Conservation (phyloP, 2,797 vertebrate species). For the Alosa sapidissima region DNA sequence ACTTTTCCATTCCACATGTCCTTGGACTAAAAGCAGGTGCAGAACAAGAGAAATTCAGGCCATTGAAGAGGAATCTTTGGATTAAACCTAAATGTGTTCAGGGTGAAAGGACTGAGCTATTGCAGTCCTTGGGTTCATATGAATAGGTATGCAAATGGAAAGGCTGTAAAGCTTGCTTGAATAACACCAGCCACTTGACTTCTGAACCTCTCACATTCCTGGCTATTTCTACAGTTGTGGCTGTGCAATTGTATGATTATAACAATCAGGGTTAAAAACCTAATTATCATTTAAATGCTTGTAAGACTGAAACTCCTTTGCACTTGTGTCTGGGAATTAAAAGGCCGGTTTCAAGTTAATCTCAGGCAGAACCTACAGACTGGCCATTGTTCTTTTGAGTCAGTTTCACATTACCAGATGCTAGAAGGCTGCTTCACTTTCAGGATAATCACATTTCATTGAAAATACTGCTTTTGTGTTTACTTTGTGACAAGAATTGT, state of each 20-base stretch:
- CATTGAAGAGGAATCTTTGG: background rate
- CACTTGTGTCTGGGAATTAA: background rate
- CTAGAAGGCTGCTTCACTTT: background rate
- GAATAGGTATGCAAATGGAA: constrained; percentile 53
- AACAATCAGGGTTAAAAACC: constrained; percentile 56
- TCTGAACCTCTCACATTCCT: constrained; percentile 70
- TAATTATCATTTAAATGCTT: constrained; percentile 82
- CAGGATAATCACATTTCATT: background rate
- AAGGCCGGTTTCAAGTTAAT: constrained; percentile 47
- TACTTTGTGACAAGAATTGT: background rate
- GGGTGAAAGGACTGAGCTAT: constrained; percentile 8
- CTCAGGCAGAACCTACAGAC: background rate
- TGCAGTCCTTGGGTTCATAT: constrained; percentile 35
- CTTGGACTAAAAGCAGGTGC: background rate
- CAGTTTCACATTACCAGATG: background rate
- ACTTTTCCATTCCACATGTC: background rate
- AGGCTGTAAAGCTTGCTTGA: constrained; percentile 59
- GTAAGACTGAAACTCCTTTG: constrained; percentile 50
- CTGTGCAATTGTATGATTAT: constrained; percentile 46
- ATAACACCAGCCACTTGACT: constrained; percentile 82
- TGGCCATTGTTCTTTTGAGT: background rate
- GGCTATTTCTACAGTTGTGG: constrained; percentile 63
- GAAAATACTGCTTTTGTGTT: background rate
- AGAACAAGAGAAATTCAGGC: constrained; percentile 9
- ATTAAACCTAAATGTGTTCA: constrained; percentile 20